These are phyloP conservation scores for Botia almorhae DNA, from an alignment of 2,797 vertebrate genomes.

Conservation along the genomic window DNA sequence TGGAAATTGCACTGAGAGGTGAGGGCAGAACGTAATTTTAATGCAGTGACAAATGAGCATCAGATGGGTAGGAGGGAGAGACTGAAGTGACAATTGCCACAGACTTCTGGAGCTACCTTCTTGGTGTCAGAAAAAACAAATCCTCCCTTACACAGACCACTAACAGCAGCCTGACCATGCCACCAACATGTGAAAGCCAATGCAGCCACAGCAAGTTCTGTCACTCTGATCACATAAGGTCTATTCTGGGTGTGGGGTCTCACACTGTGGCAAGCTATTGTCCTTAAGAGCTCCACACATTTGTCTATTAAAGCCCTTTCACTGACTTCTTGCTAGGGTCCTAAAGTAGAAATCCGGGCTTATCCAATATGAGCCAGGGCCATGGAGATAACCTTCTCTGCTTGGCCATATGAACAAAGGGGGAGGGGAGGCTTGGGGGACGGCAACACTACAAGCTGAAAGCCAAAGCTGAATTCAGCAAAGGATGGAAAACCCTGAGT, in stretches of 20 bases:
- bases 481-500: conserved; percentile 44
- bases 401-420: conserved; percentile 81
- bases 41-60: conserved; percentile 58
- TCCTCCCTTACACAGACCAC: conserved; percentile 5
- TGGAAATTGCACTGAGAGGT: conserved; percentile 33
- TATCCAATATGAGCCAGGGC: conserved; percentile 79
- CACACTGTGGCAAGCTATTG: conserved; percentile 59
- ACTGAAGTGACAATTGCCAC: conserved; percentile 59
- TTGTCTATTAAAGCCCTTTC: conserved; percentile 83
- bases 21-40: conserved; percentile 35
- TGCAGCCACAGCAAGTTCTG: conserved; percentile 11
- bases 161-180: conserved; percentile 38
- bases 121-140: conserved; percentile 51
- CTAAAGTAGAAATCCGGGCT: conserved; percentile 85
- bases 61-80: conserved; percentile 58
- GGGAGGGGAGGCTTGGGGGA: conserved; percentile 53
- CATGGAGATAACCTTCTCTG: conserved; percentile 64
- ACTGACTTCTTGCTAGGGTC: conserved; percentile 87
- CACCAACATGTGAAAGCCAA: conserved; percentile 61
- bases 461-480: conserved; percentile 46
- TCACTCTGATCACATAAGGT: conserved; percentile 36
- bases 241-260: conserved; percentile 62
- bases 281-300: conserved; percentile 85
- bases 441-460: conserved; percentile 65
- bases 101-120: conserved; percentile 42